These are phyloP conservation scores for Pagetopsis macropterus DNA, from an alignment of 2,797 vertebrate genomes.

Conservation along the genomic window DNA sequence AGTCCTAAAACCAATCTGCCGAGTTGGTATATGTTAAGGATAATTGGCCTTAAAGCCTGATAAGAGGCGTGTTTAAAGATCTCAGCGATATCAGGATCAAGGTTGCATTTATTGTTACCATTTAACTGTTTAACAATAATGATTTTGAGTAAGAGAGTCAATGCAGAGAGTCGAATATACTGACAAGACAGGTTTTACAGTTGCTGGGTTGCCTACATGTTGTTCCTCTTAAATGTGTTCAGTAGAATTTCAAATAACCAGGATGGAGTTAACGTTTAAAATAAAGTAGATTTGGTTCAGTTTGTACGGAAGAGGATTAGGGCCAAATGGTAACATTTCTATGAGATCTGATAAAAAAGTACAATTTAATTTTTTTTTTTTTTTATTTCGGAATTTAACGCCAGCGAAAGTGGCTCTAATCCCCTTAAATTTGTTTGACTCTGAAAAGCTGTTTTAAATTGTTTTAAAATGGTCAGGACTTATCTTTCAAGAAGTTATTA, in stretches of 20 bases:
- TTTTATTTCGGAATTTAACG: too few relatives aligned
- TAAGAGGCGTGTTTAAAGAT: slow-evolving; percentile 32
- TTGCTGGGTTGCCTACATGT: neutral
- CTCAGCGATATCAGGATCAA: slow-evolving; percentile 43
- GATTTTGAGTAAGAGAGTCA: slow-evolving; percentile 27
- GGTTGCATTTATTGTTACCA: slow-evolving; percentile 30
- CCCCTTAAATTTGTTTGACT: neutral
- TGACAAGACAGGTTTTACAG: slow-evolving; percentile 7
- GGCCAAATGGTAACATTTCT: too few relatives aligned
- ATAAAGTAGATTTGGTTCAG: too few relatives aligned
- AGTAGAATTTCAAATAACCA: neutral
- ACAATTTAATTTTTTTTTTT: too few relatives aligned
- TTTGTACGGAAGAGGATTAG: too few relatives aligned
- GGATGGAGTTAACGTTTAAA: neutral
- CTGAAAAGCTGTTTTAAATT: neutral
- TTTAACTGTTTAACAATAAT: slow-evolving; percentile 53
- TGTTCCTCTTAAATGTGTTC: neutral
- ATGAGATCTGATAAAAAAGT: too few relatives aligned
- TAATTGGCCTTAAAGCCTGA: slow-evolving; percentile 53
- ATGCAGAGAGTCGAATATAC: neutral
- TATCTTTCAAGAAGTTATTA: neutral
- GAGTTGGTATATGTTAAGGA: slow-evolving; percentile 32
- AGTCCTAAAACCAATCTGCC: slow-evolving; percentile 6
- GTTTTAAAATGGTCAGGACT: neutral
- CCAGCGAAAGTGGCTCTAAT: too few relatives aligned